These are phyloP conservation scores for Megalurothrips usitatus DNA, from an alignment of 2,888 invertebrate species.

Conservation along the genomic window DNA sequence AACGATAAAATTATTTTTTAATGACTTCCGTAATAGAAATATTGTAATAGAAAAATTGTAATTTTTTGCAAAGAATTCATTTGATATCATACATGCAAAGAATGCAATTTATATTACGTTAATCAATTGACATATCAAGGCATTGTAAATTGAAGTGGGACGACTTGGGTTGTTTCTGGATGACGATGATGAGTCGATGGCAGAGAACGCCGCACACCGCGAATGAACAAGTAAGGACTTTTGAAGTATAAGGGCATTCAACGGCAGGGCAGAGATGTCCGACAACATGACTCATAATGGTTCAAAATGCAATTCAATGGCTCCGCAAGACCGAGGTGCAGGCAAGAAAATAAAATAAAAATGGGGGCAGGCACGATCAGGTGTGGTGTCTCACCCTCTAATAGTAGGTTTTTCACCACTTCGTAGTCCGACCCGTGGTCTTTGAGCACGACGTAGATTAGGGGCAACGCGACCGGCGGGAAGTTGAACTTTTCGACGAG, in stretches of 20 bases:
- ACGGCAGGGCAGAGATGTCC: neutral
- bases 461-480: neutral
- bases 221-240: too few relatives aligned
- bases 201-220: neutral
- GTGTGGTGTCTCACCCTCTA: neutral
- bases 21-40: too few relatives aligned
- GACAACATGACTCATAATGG: neutral
- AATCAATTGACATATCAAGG: too few relatives aligned
- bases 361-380: neutral
- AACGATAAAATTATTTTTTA: too few relatives aligned
- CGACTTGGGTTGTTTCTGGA: neutral
- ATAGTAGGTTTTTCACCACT: neutral
- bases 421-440: slow-evolving; percentile 15
- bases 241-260: too few relatives aligned
- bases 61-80: too few relatives aligned
- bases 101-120: too few relatives aligned
- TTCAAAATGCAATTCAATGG: neutral
- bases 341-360: neutral
- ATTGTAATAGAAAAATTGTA: too few relatives aligned
- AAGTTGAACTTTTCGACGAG: slow-evolving; percentile 14
- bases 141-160: neutral
- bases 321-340: neutral
- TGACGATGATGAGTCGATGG: neutral
- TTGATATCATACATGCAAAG: too few relatives aligned
- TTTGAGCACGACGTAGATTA: slow-evolving; percentile 12